Evolutionary conservation across 2,888 invertebrate genomes (phyloP), one percentile per base, ranked within the genome.

Genomic region (Phyto melanocephala): DNA sequence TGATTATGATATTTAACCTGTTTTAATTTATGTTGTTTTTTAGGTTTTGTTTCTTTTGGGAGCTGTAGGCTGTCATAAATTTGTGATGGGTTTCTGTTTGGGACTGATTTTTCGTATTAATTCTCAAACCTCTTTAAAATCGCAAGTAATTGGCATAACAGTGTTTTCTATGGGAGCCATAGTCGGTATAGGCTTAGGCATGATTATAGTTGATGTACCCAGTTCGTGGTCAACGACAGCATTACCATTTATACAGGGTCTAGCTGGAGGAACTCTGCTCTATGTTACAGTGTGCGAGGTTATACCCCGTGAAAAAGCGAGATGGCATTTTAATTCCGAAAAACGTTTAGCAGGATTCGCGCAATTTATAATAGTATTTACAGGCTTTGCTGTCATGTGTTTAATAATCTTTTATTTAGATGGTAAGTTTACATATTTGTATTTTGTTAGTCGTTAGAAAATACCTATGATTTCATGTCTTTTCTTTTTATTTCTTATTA

Each of bases 221-320:
- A 85, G 89, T 0, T 80, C 92, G 35, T 91, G 93, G 88, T 92
- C 93, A 15, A 86, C 78, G 2, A 83, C 81, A 2, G 91, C 92
- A 10, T 91, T 94, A 65, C 93, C 94, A 5, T 90, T 94, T 45
- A 92, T 94, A 90, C 94, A 94, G 92, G 95, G 94, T 0, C 86
- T 96, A 50, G 95, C 96, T 6, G 96, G 95, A 0, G 96, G 96
- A 1, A 95, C 95, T 0, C 92, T 96, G 0, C 91, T 96, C 1
- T 96, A 96, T 90, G 95, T 96, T 75, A 95, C 95, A 0, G 94
- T 95, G 0, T 94, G 95, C 86, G 96, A 96, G 90, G 94, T 96
- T 52, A 90, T 96, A 47, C 96, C 96, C 0, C 92, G 95, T 42
- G 96, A 96, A 91, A 92, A 95, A 83, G 94, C 95, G 58, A 92